These are phyloP conservation scores for Cheilosia vulpina DNA, from an alignment of 2,888 invertebrate species.

Conservation along the genomic window DNA sequence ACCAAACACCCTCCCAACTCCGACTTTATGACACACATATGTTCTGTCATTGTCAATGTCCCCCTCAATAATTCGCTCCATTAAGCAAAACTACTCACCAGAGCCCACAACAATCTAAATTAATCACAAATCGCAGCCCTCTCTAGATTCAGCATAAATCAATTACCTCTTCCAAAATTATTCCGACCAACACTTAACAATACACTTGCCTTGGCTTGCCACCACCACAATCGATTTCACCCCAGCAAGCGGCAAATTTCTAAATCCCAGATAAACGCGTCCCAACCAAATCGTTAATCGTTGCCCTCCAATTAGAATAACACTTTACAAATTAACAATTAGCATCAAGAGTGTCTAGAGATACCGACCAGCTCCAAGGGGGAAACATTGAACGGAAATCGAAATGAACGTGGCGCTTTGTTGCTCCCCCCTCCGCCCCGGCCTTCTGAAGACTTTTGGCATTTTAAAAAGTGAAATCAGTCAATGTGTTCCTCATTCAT, in stretches of 20 bases:
- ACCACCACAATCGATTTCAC: conserved; percentile 41
- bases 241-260: conserved; percentile 17
- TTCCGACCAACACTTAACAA: conserved; percentile 54
- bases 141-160: conserved; percentile 58
- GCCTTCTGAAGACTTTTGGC: conserved; percentile 5
- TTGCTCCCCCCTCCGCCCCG: background rate
- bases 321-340: conserved; percentile 75
- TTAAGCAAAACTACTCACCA: conserved; percentile 45
- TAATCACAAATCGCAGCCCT: conserved; percentile 52
- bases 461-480: conserved; percentile 57
- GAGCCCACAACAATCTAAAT: conserved; percentile 52
- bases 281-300: conserved; percentile 70
- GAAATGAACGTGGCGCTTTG: background rate
- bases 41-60: conserved; percentile 25
- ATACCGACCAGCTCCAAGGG: background rate
- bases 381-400: background rate
- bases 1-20: background rate
- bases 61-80: conserved; percentile 58
- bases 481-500: conserved; percentile 56
- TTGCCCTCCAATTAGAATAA: conserved; percentile 72
- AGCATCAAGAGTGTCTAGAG: conserved; percentile 36
- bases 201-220: conserved; percentile 13
- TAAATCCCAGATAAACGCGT: conserved; percentile 48
- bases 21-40: background rate
- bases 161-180: conserved; percentile 43